These are phyloP conservation scores for Mobula birostris DNA, from an alignment of 2,113 vertebrate species.

Conservation along the genomic window DNA sequence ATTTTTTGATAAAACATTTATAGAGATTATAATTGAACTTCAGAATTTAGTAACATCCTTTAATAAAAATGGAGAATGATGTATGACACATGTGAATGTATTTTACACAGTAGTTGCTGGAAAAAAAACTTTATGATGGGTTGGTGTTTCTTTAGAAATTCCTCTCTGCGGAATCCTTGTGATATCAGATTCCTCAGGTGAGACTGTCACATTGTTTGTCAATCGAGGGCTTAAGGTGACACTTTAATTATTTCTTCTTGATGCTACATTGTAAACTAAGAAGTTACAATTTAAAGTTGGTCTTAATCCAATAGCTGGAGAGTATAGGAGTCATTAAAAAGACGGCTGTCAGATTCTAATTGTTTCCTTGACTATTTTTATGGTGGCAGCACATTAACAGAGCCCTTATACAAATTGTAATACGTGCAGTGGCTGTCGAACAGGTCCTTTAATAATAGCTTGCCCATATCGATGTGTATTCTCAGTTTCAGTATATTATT, in stretches of 20 bases:
- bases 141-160: conserved; percentile 32
- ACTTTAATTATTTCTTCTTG: conserved; percentile 36
- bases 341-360: background rate
- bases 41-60: background rate
- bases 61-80: background rate
- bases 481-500: background rate
- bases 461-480: background rate
- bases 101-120: conserved; percentile 18
- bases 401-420: background rate
- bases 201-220: background rate
- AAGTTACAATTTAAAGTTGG: conserved; percentile 33
- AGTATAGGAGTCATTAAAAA: conserved; percentile 2
- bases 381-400: background rate
- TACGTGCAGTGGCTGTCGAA: background rate
- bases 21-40: background rate
- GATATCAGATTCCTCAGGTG: conserved; percentile 34
- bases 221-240: conserved; percentile 24
- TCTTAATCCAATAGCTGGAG: conserved; percentile 20
- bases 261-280: conserved; percentile 33
- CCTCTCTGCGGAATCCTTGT: background rate
- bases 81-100: background rate
- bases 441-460: background rate
- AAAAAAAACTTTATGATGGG: conserved; percentile 17
- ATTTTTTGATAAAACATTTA: background rate
- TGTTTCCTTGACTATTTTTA: background rate